A percentile compares a stretch with the other conserved stretches of the same genome.
Conservation (phyloP, 2,113 vertebrate species). For the Vicugna pacos region DNA sequence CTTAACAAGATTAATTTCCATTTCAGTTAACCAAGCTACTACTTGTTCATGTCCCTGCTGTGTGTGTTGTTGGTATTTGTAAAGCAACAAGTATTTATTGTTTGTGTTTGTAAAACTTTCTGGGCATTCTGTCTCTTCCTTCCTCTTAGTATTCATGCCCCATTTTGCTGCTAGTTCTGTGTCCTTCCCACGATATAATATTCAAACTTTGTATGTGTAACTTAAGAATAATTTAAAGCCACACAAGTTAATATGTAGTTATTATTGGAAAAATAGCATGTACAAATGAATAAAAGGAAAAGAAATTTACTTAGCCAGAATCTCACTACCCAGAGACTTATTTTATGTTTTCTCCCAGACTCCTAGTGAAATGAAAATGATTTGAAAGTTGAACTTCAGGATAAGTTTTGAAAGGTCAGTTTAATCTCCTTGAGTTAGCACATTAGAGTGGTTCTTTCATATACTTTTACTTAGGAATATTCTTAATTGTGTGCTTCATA, state of each 20-base stretch:
- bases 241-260: background rate
- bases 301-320: background rate
- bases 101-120: background rate
- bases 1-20: background rate
- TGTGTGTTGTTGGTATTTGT: background rate
- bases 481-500: background rate
- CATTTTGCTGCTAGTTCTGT: background rate
- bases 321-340: background rate
- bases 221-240: background rate
- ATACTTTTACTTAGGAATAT: background rate
- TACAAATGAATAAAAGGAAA: background rate
- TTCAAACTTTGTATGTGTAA: slow-evolving; percentile 1
- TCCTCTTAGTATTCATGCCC: background rate
- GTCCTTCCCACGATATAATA: background rate
- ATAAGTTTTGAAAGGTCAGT: background rate
- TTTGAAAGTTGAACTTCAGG: background rate
- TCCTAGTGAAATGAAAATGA: background rate
- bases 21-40: background rate
- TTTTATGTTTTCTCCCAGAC: background rate
- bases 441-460: slow-evolving; percentile 4
- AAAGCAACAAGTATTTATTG: background rate
- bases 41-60: background rate
- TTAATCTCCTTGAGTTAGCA: background rate
- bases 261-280: background rate
- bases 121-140: background rate